phyloP scores from a whole-genome alignment of 1,140 invertebrate genomes.

The Bilobella aurantiaca region DNA sequence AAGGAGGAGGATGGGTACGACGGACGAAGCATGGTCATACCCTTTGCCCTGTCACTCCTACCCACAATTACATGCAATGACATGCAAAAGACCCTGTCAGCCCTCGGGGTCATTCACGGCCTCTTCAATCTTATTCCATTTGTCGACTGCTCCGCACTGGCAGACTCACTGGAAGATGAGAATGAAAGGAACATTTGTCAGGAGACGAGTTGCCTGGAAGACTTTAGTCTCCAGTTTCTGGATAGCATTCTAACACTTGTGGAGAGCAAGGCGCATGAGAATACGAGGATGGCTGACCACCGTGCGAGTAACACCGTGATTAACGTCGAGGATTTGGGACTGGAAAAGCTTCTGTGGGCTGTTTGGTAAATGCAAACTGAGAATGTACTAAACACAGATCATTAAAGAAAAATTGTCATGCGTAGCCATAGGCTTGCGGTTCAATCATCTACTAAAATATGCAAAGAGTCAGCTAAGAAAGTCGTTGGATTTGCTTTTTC shows the following conservation, averaged over 20 bases:
- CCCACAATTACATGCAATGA: slow-evolving; percentile 89
- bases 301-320: slow-evolving; percentile 10
- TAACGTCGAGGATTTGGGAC: slow-evolving; percentile 24
- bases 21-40: slow-evolving; percentile 67
- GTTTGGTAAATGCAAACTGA: slow-evolving; percentile 42
- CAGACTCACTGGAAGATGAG: slow-evolving; percentile 36
- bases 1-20: slow-evolving; percentile 46
- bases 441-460: slow-evolving; percentile 54
- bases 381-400: neutral
- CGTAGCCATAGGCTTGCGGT: slow-evolving; percentile 48
- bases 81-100: slow-evolving; percentile 68
- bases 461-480: slow-evolving; percentile 58
- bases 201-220: slow-evolving; percentile 72
- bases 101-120: slow-evolving; percentile 57
- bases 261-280: slow-evolving; percentile 59
- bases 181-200: slow-evolving; percentile 64
- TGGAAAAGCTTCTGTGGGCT: slow-evolving; percentile 45
- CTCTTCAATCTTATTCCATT: slow-evolving; percentile 66
- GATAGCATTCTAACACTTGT: slow-evolving; percentile 64
- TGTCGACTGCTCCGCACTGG: slow-evolving; percentile 68
- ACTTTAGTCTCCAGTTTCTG: slow-evolving; percentile 76
- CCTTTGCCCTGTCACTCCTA: slow-evolving; percentile 62
- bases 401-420: neutral
- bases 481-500: slow-evolving; percentile 59
- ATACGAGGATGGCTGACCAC: slow-evolving; percentile 46